These are phyloP conservation scores for Diphyllodes magnificus DNA, from an alignment of 2,113 vertebrate species.

Conservation along the genomic window DNA sequence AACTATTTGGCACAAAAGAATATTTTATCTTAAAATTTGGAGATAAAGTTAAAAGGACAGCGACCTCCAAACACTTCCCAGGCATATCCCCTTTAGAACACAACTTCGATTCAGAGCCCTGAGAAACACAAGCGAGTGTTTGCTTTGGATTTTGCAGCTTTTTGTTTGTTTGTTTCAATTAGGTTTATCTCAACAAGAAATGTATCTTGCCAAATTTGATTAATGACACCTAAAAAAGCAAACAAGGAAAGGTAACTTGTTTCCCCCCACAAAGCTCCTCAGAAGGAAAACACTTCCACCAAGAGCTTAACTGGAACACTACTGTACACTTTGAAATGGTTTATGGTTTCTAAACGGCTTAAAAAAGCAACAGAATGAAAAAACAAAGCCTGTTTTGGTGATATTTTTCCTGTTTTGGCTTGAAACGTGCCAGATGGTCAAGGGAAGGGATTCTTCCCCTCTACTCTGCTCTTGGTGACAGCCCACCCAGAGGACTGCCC, in stretches of 20 bases:
- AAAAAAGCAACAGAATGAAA: neutral
- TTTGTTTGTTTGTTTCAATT: neutral
- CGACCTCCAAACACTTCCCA: neutral
- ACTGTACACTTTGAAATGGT: neutral
- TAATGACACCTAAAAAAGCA: neutral
- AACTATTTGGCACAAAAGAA: neutral
- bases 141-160: neutral
- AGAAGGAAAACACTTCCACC: neutral
- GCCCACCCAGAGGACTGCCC: accelerated
- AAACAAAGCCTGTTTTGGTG: neutral
- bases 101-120: neutral
- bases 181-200: neutral
- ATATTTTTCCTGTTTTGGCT: neutral
- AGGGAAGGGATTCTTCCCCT: neutral
- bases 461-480: neutral
- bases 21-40: neutral
- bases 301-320: neutral
- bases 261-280: neutral
- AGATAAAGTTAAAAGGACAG: constrained; percentile 1
- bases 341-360: neutral
- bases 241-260: neutral
- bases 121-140: neutral
- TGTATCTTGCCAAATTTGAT: neutral
- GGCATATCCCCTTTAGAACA: neutral
- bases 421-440: neutral